Base-by-base conservation (phyloP, 2,888 invertebrate genomes). In the Hypomecis punctinalis region DNA sequence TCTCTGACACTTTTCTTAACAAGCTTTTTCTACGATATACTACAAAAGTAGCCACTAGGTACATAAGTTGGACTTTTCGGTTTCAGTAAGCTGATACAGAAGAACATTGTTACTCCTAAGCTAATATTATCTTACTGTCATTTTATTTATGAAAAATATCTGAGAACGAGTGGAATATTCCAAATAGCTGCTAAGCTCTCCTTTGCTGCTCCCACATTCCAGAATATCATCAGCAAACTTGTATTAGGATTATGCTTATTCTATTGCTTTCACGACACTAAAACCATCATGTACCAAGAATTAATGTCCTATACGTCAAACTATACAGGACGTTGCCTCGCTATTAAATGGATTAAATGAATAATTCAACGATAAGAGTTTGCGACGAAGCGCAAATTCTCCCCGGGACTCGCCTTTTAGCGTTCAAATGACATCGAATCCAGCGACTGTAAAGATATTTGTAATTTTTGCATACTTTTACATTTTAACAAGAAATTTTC, bases 291-390 rank as follows among this genome's bases (percentile, higher is more conserved):
- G 61, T 65, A 68, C 67, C 66, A 66, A 42, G 56, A 67, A 51
- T 68, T 67, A 66, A 72, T 76, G 72, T 72, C 72, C 70, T 78
- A 80, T 76, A 75, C 76, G 75, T 76, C 70, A 75, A 61, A 68
- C 74, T 78, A 73, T 73, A 66, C 68, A 70, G 77, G 73, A 70
- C 65, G 72, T 75, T 73, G 73, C 66, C 76, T 79, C 43, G 58
- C 84, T 85, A 85, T 86, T 88, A 86, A 84, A 84, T 85, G 84
- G 84, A 91, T 91, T 90, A 91, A 89, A 91, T 91, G 89, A 88
- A 91, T 91, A 77, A 91, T 91, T 91, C 90, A 91, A 80, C 69
- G 80, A 74, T 74, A 81, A 80, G 73, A 83, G 78, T 79, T 66
- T 77, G 77, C 77, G 79, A 80, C 79, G 78, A 77, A 73, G 72